Evolutionary conservation across 37 sponge, comb jelly and placozoan species (phyloP), one percentile per base, ranked within the genome.

Genomic region (Diacarnus erythraeanus): DNA sequence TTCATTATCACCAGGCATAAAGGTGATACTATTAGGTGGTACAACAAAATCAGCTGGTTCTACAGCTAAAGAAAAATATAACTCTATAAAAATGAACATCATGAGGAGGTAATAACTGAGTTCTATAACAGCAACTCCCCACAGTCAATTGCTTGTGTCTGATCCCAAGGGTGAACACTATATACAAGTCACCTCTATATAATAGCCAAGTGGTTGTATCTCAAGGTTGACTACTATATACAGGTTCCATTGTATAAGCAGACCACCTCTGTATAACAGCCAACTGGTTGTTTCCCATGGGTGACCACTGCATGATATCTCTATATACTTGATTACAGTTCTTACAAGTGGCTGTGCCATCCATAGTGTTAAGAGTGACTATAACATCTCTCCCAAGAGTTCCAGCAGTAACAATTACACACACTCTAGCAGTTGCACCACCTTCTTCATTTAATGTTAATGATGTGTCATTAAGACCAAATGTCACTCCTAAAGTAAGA

Each of bases 311-410:
- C n/a, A n/a, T n/a, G n/a, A n/a, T n/a, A n/a, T n/a, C n/a, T n/a
- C n/a, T n/a, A n/a, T n/a, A n/a, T n/a, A n/a, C n/a, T n/a, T n/a
- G n/a, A n/a, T n/a, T n/a, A n/a, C n/a, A n/a, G n/a, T n/a, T n/a
- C n/a, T 29, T 68, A 78, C 79, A 64, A 18, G 38, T 51, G 12
- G 79, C 79, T 6, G 31, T 8, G n/a, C 35, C 69, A 29, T 78
- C 36, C 15, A 17, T 33, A 47, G 69, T 78, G 10, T 21, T 1
- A 66, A 78, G 38, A 6, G 35, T 33, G 21, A 75, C 59, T 2
- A 33, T 33, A 35, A 23, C 75, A 27, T 56, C 23, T 75, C 38
- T 75, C 36, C 9, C 23, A 2, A 75, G 75, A 23, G 12, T 57
- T 15, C 75, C 75, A 36, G 23, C 39, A 22, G 37, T 1, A 38